These are phyloP conservation scores for Andrena bicolor DNA, from an alignment of 2,888 invertebrate species.

Conservation along the genomic window DNA sequence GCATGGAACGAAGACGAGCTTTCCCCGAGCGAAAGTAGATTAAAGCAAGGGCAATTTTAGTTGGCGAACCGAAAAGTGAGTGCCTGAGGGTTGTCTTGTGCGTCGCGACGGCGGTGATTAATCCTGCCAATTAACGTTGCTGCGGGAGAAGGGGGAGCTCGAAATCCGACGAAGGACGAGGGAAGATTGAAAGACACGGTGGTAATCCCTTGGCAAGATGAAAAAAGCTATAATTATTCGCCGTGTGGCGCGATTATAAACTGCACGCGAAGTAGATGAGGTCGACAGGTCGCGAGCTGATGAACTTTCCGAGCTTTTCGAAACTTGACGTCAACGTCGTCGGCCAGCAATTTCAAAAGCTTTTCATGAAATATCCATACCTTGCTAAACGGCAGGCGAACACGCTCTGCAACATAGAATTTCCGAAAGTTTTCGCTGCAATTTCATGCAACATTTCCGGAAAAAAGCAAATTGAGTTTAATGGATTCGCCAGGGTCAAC, in stretches of 20 bases:
- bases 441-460: background rate
- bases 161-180: background rate
- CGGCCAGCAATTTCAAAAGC: too few relatives aligned
- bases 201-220: background rate
- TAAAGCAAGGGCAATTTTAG: background rate
- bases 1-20: too few relatives aligned
- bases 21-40: too few relatives aligned
- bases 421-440: background rate
- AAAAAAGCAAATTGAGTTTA: background rate
- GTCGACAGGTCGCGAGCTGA: background rate
- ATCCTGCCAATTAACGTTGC: constrained; percentile 71
- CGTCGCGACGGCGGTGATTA: constrained; percentile 61
- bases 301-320: constrained; percentile 6
- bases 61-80: background rate
- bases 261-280: constrained; percentile 27
- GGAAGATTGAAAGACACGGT: background rate
- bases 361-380: too few relatives aligned
- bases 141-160: background rate
- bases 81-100: constrained; percentile 22
- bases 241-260: constrained; percentile 20
- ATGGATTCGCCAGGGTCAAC: background rate
- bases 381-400: background rate
- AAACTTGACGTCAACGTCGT: too few relatives aligned
- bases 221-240: background rate
- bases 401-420: background rate